Conservation (phyloP, 1,140 invertebrate genomes). For the Rhagoletis zephyria region DNA sequence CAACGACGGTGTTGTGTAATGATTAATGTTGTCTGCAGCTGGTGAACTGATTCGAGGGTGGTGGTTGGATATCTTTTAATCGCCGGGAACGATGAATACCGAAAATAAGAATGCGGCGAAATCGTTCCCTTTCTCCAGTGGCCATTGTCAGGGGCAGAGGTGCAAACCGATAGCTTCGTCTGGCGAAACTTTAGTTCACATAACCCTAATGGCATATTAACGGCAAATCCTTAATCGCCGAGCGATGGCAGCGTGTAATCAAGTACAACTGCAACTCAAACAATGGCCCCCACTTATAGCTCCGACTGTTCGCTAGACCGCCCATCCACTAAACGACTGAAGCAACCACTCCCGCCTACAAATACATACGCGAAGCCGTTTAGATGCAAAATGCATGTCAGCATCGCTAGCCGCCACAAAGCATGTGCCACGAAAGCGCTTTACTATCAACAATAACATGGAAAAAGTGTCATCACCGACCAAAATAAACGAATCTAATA, state of each 20-base stretch:
- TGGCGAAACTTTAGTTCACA: not conserved
- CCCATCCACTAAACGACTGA: not conserved
- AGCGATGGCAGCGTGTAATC: not conserved
- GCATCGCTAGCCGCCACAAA: not conserved
- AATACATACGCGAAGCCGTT: not conserved
- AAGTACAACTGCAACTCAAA: slow-evolving; percentile 30
- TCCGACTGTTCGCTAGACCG: not conserved
- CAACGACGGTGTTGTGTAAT: not conserved
- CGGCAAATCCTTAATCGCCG: slow-evolving; percentile 12
- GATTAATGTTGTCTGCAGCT: not conserved
- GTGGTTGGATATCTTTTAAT: too few relatives aligned
- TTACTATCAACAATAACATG: not conserved
- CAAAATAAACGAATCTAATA: not conserved
- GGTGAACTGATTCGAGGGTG: too few relatives aligned
- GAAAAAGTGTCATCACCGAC: slow-evolving; percentile 3
- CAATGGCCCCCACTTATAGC: not conserved
- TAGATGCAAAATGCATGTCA: not conserved
- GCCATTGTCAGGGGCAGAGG: not conserved
- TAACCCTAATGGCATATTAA: slow-evolving; percentile 30
- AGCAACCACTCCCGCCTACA: not conserved
- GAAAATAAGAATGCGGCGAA: not conserved
- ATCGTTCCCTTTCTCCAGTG: not conserved
- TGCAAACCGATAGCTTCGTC: not conserved
- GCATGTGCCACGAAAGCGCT: not conserved
- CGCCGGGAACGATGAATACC: not conserved